Evolutionary conservation across 2,797 vertebrate species (phyloP).

Genomic region (Etheostoma perlongum): DNA sequence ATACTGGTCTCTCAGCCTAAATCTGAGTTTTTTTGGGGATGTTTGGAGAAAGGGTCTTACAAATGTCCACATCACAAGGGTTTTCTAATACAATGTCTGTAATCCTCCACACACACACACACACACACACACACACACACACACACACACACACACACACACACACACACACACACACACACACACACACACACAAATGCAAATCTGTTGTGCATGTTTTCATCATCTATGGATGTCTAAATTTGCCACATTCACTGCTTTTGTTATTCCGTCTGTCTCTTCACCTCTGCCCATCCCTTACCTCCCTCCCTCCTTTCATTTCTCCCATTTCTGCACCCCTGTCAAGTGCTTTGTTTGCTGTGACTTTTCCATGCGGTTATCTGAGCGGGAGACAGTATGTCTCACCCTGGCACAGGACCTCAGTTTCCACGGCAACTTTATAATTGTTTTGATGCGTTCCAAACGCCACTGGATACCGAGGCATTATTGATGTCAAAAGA

Average conservation of each 20-base stretch:
- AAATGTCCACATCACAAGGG: conserved; percentile 17
- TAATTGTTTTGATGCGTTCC: conserved; percentile 96
- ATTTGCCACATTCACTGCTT: conserved; percentile 57
- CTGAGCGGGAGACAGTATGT: conserved; percentile 90
- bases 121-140: no score
- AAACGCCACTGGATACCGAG: conserved; percentile 87
- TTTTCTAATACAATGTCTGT: conserved; percentile 20
- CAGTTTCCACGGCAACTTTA: conserved; percentile 97
- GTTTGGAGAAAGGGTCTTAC: conserved; percentile 8
- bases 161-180: neutral
- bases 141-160: neutral
- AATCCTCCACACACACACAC: conserved; percentile 1
- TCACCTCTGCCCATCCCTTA: conserved; percentile 80
- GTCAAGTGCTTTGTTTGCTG: conserved; percentile 87
- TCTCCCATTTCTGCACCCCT: conserved; percentile 80
- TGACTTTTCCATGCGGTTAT: conserved; percentile 88
- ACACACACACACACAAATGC: conserved; percentile 14
- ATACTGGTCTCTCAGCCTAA: conserved; percentile 11
- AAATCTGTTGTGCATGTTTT: conserved; percentile 46
- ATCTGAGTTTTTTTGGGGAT: neutral
- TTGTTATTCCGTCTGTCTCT: conserved; percentile 77
- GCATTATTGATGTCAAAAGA: conserved; percentile 90
- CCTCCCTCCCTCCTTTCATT: conserved; percentile 74
- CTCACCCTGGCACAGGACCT: conserved; percentile 91
- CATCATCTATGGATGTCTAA: conserved; percentile 54